Conservation (phyloP, 2,888 invertebrate species). For the Chloroclystis v-ata region DNA sequence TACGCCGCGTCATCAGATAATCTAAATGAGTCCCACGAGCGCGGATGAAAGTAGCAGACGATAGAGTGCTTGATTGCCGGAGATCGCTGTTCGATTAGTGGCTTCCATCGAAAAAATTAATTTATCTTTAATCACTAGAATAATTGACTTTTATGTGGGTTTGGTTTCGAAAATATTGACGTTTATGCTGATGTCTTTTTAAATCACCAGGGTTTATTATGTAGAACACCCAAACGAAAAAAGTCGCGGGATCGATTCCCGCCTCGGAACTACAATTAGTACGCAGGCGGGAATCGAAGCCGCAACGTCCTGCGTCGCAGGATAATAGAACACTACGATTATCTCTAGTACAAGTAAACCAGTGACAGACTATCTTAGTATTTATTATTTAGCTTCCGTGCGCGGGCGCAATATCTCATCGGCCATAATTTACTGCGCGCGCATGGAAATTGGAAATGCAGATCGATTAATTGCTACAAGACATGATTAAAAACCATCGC, state of each 20-base stretch:
- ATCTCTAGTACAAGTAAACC: too few species aligned
- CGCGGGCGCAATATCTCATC: conserved; percentile 13
- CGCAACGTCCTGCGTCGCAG: too few species aligned
- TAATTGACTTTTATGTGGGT: too few species aligned
- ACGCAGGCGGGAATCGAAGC: too few species aligned
- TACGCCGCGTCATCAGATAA: conserved; percentile 17
- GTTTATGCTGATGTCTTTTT: too few species aligned
- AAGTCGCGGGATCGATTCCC: too few species aligned
- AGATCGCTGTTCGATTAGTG: background rate
- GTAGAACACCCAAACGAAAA: too few species aligned
- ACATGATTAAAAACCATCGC: conserved; percentile 8
- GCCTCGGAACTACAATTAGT: too few species aligned
- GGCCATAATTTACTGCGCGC: background rate
- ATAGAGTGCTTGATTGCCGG: conserved; percentile 17
- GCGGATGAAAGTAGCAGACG: conserved; percentile 19
- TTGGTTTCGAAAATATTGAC: too few species aligned
- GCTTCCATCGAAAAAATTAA: background rate
- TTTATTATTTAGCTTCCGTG: background rate
- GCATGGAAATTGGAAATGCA: conserved; percentile 23
- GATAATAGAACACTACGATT: too few species aligned
- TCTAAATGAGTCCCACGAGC: conserved; percentile 24
- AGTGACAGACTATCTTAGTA: background rate
- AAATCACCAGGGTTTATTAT: too few species aligned
- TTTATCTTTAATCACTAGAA: too few species aligned
- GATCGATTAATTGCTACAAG: conserved; percentile 22